Percentiles rank a stretch among this genome's conserved stretches.
Conservation (phyloP, 1,140 invertebrate species). For the Sarcophaga bullata region DNA sequence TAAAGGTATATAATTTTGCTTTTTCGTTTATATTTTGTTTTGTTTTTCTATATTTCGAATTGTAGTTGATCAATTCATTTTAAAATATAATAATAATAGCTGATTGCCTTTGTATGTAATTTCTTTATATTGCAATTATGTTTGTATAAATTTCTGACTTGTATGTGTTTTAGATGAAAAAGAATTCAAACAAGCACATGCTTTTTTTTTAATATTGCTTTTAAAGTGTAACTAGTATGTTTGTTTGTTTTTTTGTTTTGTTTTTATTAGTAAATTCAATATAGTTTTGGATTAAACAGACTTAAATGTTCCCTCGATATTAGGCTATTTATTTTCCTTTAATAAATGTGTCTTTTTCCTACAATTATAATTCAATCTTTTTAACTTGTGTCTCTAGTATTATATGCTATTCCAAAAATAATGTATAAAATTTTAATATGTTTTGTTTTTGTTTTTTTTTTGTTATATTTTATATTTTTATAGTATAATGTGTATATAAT, state of each 20-base stretch:
- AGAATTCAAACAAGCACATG: background rate
- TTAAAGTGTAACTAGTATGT: slow-evolving; percentile 9
- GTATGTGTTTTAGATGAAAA: background rate
- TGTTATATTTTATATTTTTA: slow-evolving; percentile 21
- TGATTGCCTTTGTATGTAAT: slow-evolving; percentile 32
- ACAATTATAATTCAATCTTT: background rate
- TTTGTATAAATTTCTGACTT: background rate
- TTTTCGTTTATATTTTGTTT: slow-evolving; percentile 7
- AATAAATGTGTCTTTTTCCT: slow-evolving; percentile 7
- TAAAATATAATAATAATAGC: slow-evolving; percentile 14
- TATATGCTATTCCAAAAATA: slow-evolving; percentile 9
- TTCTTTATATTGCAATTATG: slow-evolving; percentile 16
- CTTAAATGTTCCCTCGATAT: slow-evolving; percentile 38
- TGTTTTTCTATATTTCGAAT: slow-evolving; percentile 26
- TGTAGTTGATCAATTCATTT: slow-evolving; percentile 3
- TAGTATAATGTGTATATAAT: too few species aligned
- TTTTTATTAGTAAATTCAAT: slow-evolving; percentile 28
- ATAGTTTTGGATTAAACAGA: slow-evolving; percentile 41
- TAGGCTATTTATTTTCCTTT: background rate
- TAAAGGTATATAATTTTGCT: slow-evolving; percentile 25
- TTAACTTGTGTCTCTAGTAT: background rate
- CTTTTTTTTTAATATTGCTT: slow-evolving; percentile 33
- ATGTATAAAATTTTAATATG: slow-evolving; percentile 50
- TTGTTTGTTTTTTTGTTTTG: background rate
- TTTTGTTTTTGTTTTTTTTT: slow-evolving; percentile 47